Evolutionary conservation across 2,888 invertebrate genomes (phyloP).

Genomic region (Syrphus vitripennis): DNA sequence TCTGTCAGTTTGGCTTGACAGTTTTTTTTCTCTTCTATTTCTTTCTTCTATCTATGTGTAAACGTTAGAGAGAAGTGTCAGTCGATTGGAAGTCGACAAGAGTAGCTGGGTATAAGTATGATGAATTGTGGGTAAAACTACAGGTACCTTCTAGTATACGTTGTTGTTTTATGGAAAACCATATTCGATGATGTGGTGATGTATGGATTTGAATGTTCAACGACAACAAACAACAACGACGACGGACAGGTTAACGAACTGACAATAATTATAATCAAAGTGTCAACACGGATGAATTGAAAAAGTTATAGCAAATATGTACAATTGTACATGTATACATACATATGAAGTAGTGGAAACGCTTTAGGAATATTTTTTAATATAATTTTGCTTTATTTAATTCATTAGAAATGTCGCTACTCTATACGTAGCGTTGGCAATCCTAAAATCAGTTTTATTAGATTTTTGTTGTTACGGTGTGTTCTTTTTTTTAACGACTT

Average conservation of each 20-base stretch:
- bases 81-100: conserved; percentile 30
- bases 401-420: background rate
- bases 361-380: conserved; percentile 21
- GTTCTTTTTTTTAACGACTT: background rate
- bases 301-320: too few relatives aligned
- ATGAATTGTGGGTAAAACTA: conserved; percentile 28
- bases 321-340: too few relatives aligned
- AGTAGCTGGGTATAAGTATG: background rate
- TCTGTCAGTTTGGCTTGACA: conserved; percentile 46
- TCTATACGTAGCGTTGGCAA: background rate
- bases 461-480: background rate
- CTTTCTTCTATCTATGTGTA: background rate
- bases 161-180: conserved; percentile 2
- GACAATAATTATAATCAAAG: background rate
- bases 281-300: conserved; percentile 17
- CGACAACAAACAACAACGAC: background rate
- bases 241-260: conserved; percentile 12
- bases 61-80: conserved; percentile 44
- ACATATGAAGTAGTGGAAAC: background rate
- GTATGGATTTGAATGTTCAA: conserved; percentile 14
- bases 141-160: background rate
- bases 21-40: background rate
- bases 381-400: background rate
- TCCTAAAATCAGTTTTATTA: background rate
- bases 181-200: conserved; percentile 15